These are phyloP conservation scores for Erinaceus europaeus DNA, from an alignment of 2,113 vertebrate genomes.

Conservation along the genomic window DNA sequence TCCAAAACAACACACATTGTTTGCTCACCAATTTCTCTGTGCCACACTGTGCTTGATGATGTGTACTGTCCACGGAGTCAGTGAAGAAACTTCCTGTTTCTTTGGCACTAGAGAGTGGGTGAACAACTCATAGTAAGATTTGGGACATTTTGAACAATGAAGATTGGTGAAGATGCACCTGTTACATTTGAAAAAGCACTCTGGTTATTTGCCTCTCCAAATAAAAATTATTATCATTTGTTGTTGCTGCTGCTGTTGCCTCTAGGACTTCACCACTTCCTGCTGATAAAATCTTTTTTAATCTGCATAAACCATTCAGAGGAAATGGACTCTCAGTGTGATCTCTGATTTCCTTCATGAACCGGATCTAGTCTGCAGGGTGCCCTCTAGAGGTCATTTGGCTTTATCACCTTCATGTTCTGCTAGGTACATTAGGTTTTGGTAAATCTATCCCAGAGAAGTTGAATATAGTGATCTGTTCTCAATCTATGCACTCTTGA, in stretches of 20 bases:
- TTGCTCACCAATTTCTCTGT: neutral
- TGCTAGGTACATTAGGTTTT: too few relatives aligned
- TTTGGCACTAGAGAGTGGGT: neutral
- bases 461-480: too few relatives aligned
- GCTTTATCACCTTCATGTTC: conserved; percentile 3
- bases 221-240: neutral
- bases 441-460: too few relatives aligned
- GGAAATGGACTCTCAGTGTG: neutral
- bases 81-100: too few relatives aligned
- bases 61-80: neutral
- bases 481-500: too few relatives aligned
- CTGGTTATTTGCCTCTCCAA: neutral
- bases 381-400: conserved; percentile 49
- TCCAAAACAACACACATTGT: neutral
- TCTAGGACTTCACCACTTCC: too few relatives aligned
- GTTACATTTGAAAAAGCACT: neutral
- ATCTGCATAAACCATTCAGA: neutral
- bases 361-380: neutral
- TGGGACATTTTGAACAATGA: neutral
- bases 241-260: too few relatives aligned
- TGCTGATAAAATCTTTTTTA: too few relatives aligned
- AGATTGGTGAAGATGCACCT: neutral
- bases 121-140: neutral
- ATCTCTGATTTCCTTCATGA: neutral
- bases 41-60: neutral